phyloP scores from a whole-genome alignment of 2,797 vertebrate genomes.

The Oreortyx pictus region DNA sequence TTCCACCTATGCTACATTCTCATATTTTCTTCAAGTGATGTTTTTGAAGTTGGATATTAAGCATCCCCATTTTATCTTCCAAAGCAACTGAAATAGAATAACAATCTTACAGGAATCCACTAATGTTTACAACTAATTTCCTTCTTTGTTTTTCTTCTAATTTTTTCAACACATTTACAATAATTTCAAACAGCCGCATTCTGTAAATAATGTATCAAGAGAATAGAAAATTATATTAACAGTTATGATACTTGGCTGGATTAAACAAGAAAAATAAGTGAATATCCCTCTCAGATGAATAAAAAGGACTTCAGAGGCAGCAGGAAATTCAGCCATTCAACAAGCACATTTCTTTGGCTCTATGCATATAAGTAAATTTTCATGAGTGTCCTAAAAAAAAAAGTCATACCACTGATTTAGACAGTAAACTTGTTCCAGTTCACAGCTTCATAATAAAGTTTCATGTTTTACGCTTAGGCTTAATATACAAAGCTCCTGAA shows the following conservation, averaged over 20 bases:
- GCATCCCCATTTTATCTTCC: conserved; percentile 59
- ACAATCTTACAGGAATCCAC: conserved; percentile 31
- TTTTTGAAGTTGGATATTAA: conserved; percentile 48
- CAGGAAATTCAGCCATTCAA: background rate
- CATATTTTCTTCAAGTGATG: conserved; percentile 37
- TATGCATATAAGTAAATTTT: background rate
- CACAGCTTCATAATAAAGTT: background rate
- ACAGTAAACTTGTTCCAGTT: background rate
- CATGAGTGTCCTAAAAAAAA: background rate
- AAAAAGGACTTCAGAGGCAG: background rate
- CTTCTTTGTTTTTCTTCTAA: conserved; percentile 7
- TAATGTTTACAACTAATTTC: conserved; percentile 56
- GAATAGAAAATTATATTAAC: conserved; percentile 9
- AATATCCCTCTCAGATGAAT: background rate
- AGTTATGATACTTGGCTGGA: background rate
- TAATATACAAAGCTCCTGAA: background rate
- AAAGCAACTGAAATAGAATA: conserved; percentile 60
- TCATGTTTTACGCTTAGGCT: background rate
- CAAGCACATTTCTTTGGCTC: background rate
- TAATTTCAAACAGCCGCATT: background rate
- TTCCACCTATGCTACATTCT: background rate
- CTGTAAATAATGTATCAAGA: background rate
- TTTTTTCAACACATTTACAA: conserved; percentile 10
- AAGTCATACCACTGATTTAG: background rate
- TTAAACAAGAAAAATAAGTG: conserved; percentile 11